Base-by-base conservation (phyloP, 2,113 vertebrate species). In the Carettochelys insculpta region DNA sequence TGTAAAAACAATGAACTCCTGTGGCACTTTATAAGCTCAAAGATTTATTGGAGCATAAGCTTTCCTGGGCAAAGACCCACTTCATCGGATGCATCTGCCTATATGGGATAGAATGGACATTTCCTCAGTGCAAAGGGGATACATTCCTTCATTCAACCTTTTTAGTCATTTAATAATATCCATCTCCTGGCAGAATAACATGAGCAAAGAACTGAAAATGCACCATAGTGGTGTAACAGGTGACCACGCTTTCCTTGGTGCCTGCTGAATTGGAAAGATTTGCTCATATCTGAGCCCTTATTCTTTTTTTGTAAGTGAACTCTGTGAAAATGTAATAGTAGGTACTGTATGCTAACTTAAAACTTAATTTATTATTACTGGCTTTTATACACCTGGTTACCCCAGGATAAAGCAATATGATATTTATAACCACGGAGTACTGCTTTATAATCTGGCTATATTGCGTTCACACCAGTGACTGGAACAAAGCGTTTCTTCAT, bases 401-500 rank as follows among this genome's bases (percentile, higher is more conserved):
- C 88, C 50, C 2, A 43, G 94, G 93, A 92, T 91, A 58, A 86
- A 75, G 77, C 29, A 29, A 41, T 51, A 85, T 68, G 80, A 54
- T 89, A 95, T 95, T 96, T 94, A 80, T 58, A 91, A 90, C 78
- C 5, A 68, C 94, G 89, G 83, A 94, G 80, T 11, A 4, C 54
- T 29, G 34, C 96, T 97, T 96, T 96, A 96, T 97, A 97, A 97
- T 91, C 86, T n/a, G 96, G 96, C 94, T 96, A 95, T 82, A 90
- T 83, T 88, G 94, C 54, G 85, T 95, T 95, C 96, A 83, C 90
- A 45, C 41, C 75, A 86, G 90, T 20, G 85, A 8, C 82, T 87
- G 20, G 92, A 95, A 97, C 97, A 98, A 97, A 96, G 96, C 45
- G 45, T 96, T 96, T 96, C 97, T 97, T 98, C 97, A 98, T 97